phyloP scores from a whole-genome alignment of 2,888 invertebrate genomes.

The Zaprionus lineosus region DNA sequence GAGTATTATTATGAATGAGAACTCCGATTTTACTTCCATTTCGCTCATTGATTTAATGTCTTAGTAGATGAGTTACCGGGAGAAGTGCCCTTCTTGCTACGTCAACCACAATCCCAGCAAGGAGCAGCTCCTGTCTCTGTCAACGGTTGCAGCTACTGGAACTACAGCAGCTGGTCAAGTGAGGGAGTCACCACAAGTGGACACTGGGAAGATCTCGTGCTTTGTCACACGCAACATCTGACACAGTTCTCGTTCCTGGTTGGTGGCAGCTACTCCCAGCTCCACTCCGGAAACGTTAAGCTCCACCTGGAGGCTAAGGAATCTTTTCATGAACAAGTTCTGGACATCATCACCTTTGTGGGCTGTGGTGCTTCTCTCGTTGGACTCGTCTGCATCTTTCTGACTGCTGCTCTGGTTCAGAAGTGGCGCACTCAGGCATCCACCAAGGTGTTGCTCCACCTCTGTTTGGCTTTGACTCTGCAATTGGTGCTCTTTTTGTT shows the following conservation, averaged over 20 bases:
- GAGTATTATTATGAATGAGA: too few relatives aligned
- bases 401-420: slow-evolving; percentile 85
- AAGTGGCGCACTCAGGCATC: slow-evolving; percentile 86
- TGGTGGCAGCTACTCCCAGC: slow-evolving; percentile 74
- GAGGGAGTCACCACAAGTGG: slow-evolving; percentile 83
- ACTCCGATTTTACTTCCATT: too few relatives aligned
- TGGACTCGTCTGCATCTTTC: slow-evolving; percentile 85
- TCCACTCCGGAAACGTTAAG: not conserved
- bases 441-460: slow-evolving; percentile 86
- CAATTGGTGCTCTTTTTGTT: slow-evolving; percentile 84
- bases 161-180: slow-evolving; percentile 85
- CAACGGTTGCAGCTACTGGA: slow-evolving; percentile 85
- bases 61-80: slow-evolving; percentile 83
- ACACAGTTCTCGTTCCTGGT: slow-evolving; percentile 86
- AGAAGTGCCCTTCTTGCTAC: slow-evolving; percentile 84
- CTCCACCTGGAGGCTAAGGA: slow-evolving; percentile 43
- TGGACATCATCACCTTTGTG: slow-evolving; percentile 85
- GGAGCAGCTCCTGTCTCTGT: slow-evolving; percentile 21
- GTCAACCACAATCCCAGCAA: slow-evolving; percentile 17
- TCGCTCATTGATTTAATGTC: not conserved
- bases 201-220: slow-evolving; percentile 66
- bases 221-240: slow-evolving; percentile 85
- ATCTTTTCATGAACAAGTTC: slow-evolving; percentile 81
- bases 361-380: slow-evolving; percentile 85
- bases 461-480: slow-evolving; percentile 86